Conservation (phyloP, 2,113 vertebrate species). For the Carlito syrichta region DNA sequence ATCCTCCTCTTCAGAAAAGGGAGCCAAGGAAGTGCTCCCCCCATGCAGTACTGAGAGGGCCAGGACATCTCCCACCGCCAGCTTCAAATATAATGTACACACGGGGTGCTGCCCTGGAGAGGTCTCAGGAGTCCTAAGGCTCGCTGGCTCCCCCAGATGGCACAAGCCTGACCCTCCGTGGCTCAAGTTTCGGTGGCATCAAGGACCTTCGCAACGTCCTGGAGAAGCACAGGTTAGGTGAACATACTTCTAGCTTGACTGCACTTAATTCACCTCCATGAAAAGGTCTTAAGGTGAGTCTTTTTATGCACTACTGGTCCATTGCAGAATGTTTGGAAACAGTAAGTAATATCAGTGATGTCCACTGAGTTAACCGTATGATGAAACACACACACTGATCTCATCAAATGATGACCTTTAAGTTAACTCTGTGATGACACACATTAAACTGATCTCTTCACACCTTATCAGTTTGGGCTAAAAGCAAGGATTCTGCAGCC, state of each 20-base stretch:
- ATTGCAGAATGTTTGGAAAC: neutral
- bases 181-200: neutral
- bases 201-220: neutral
- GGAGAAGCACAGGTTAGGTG: neutral
- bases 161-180: neutral
- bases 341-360: fast-evolving
- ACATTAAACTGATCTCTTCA: neutral
- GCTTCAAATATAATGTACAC: fast-evolving
- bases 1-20: neutral
- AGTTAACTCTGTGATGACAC: neutral
- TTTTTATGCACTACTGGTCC: neutral
- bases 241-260: neutral
- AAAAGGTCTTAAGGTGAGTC: neutral
- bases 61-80: neutral
- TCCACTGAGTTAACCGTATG: no score
- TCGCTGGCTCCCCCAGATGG: neutral
- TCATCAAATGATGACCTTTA: neutral
- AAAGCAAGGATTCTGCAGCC: neutral
- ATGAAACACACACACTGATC: neutral
- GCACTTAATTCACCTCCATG: neutral
- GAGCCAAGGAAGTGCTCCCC: neutral
- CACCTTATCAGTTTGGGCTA: neutral
- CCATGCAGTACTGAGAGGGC: fast-evolving
- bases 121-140: neutral
- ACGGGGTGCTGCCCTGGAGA: neutral